Evolutionary conservation across 2,888 invertebrate species (phyloP).

Genomic region (Latrodectus hesperus): DNA sequence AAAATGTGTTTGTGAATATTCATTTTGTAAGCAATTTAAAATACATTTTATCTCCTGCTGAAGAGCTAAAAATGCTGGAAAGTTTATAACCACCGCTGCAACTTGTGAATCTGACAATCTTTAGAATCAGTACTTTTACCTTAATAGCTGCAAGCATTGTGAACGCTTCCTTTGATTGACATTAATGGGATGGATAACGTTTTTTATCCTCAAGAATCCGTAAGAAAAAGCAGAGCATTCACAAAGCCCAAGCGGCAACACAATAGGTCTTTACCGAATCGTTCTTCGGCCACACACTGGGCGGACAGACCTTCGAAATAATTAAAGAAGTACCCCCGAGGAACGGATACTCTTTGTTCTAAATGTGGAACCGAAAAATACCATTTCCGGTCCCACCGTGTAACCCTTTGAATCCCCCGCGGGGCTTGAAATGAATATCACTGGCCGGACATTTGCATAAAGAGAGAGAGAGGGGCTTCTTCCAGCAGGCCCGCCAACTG

Average conservation of each 20-base stretch:
- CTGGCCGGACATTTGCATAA: slow-evolving; percentile 31
- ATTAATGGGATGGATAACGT: slow-evolving; percentile 2
- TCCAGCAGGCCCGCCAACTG: background rate
- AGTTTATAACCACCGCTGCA: too few species aligned
- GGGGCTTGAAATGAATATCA: slow-evolving; percentile 18
- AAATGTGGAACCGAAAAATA: background rate
- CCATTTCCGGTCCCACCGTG: slow-evolving; percentile 37
- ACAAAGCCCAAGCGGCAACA: background rate
- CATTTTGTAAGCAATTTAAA: too few species aligned
- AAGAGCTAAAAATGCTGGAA: too few species aligned
- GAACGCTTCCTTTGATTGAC: background rate
- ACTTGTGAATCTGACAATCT: too few species aligned
- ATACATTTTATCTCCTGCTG: too few species aligned
- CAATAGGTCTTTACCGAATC: background rate
- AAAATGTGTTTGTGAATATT: too few species aligned
- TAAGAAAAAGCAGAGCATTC: background rate
- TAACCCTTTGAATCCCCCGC: slow-evolving; percentile 38
- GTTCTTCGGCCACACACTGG: background rate
- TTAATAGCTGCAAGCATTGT: background rate
- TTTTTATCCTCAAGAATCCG: background rate
- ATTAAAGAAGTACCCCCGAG: slow-evolving; percentile 27
- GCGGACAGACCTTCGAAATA: slow-evolving; percentile 20
- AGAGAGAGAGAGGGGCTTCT: slow-evolving; percentile 12
- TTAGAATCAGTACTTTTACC: background rate
- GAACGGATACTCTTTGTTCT: slow-evolving; percentile 43